phyloP scores from a whole-genome alignment of 1,140 invertebrate species.

The Temnothorax curvispinosus region DNA sequence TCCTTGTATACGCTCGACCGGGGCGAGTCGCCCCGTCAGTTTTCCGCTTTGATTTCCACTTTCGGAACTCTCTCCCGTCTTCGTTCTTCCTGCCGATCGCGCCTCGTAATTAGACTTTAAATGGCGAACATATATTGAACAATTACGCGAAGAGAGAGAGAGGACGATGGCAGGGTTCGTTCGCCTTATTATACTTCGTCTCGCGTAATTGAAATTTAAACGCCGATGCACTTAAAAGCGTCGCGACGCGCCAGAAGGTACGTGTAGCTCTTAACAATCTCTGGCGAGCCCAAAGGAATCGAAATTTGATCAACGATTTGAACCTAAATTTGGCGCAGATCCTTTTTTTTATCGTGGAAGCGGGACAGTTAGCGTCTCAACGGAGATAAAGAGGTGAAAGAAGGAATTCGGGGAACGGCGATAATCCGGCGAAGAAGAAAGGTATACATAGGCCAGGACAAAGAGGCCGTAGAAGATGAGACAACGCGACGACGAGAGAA shows the following conservation, averaged over 20 bases:
- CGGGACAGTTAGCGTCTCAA: no score
- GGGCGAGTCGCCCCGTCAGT: background rate
- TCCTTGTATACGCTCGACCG: background rate
- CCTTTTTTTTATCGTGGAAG: background rate
- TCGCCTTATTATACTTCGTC: constrained; percentile 22
- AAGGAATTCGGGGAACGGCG: background rate
- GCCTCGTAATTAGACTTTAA: constrained; percentile 38
- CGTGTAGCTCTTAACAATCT: background rate
- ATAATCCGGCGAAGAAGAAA: background rate
- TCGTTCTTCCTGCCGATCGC: background rate
- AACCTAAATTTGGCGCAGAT: background rate
- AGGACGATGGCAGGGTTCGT: background rate
- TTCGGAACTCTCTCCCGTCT: background rate
- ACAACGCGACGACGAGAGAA: background rate
- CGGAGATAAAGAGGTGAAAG: background rate
- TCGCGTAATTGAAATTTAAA: constrained; percentile 31
- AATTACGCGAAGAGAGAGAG: background rate
- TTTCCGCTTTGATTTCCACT: constrained; percentile 1
- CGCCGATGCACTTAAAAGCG: constrained; percentile 13
- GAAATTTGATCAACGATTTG: background rate
- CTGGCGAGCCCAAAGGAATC: background rate
- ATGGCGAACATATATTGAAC: background rate
- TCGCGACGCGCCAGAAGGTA: background rate
- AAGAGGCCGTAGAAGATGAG: background rate
- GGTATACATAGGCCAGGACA: background rate